phyloP scores from a whole-genome alignment of 2,888 invertebrate genomes.

The Hirtodrosophila trivittata region DNA sequence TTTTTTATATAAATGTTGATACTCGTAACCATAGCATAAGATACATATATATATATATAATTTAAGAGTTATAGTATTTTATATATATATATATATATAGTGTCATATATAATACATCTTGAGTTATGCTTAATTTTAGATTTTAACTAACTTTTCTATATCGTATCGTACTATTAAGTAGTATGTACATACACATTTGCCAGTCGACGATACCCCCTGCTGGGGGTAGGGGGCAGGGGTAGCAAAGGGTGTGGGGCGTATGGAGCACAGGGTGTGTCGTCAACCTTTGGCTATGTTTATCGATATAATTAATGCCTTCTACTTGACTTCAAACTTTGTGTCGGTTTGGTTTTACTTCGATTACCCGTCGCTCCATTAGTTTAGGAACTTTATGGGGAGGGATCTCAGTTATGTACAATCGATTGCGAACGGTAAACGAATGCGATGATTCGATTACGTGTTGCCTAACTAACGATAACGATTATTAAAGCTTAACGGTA shows the following conservation, averaged over 20 bases:
- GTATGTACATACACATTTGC: slow-evolving; percentile 67
- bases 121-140: slow-evolving; percentile 52
- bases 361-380: slow-evolving; percentile 63
- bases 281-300: slow-evolving; percentile 19
- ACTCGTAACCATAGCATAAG: not conserved
- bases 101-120: slow-evolving; percentile 63
- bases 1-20: slow-evolving; percentile 33
- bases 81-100: slow-evolving; percentile 21
- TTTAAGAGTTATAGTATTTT: slow-evolving; percentile 38
- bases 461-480: slow-evolving; percentile 9
- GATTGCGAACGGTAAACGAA: slow-evolving; percentile 42
- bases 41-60: slow-evolving; percentile 38
- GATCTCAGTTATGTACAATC: slow-evolving; percentile 64
- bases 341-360: slow-evolving; percentile 31
- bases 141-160: slow-evolving; percentile 2
- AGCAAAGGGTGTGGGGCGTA: slow-evolving; percentile 1
- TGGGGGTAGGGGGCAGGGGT: too few relatives aligned
- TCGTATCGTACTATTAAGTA: slow-evolving; percentile 8
- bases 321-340: slow-evolving; percentile 71
- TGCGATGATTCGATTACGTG: slow-evolving; percentile 4
- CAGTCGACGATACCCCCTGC: slow-evolving; percentile 1
- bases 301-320: slow-evolving; percentile 35
- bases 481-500: slow-evolving; percentile 33
- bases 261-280: not conserved
- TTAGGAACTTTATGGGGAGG: slow-evolving; percentile 68